phyloP scores from a whole-genome alignment of 1,140 invertebrate species.

The Rhyacophila brunnea region DNA sequence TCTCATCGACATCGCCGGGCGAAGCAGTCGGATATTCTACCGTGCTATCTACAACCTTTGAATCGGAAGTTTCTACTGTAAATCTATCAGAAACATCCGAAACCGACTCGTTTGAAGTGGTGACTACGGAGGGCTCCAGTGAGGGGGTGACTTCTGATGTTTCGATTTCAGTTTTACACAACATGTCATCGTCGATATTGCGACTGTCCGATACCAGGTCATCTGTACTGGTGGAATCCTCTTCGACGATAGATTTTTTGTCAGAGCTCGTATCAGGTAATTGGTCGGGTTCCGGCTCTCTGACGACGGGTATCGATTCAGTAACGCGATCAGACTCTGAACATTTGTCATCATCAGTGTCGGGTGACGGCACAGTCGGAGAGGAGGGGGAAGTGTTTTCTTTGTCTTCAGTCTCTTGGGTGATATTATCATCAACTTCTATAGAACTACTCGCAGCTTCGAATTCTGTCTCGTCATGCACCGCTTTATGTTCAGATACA shows the following conservation, averaged over 20 bases:
- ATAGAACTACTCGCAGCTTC: too few species aligned
- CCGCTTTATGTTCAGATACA: too few species aligned
- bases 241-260: background rate
- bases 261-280: slow-evolving; percentile 7
- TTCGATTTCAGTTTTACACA: slow-evolving; percentile 1
- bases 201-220: background rate
- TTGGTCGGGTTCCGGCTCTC: background rate
- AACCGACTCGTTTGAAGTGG: background rate
- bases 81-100: background rate
- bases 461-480: too few species aligned
- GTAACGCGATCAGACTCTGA: too few species aligned
- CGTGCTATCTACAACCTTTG: background rate
- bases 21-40: background rate
- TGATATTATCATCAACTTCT: too few species aligned
- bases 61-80: background rate
- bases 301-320: background rate
- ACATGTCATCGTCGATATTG: background rate
- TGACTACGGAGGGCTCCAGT: background rate
- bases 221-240: too few species aligned
- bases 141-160: background rate
- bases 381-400: too few species aligned
- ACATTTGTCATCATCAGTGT: too few species aligned
- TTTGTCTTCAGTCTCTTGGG: too few species aligned
- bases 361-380: too few species aligned
- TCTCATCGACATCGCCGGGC: background rate